Conservation (phyloP, 64 coral and sea anemone genomes). For the Exaiptasia diaphana region DNA sequence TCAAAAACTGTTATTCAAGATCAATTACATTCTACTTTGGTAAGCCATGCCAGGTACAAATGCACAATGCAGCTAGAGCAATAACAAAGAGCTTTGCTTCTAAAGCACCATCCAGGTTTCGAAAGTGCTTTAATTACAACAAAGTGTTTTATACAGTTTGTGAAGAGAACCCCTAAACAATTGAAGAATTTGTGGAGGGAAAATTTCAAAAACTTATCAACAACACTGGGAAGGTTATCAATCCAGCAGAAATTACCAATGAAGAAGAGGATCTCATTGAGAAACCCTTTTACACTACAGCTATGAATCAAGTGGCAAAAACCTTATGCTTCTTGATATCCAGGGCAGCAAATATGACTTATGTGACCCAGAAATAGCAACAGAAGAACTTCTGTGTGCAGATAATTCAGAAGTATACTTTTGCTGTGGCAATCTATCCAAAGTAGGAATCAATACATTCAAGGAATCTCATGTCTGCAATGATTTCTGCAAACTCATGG, state of each 20-base stretch:
- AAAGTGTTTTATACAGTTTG: constrained; percentile 19
- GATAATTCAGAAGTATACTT: constrained; percentile 37
- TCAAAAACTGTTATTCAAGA: no score
- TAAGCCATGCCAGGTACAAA: no score
- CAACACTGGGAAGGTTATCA: constrained; percentile 27
- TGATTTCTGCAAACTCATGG: constrained; percentile 24
- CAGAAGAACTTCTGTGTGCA: constrained; percentile 9
- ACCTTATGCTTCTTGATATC: constrained; percentile 60
- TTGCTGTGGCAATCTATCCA: constrained; percentile 48
- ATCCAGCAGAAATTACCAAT: not conserved
- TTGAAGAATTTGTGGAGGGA: no score
- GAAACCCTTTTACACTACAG: constrained; percentile 51
- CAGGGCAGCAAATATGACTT: constrained; percentile 35
- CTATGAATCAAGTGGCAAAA: constrained; percentile 1
- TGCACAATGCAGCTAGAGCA: no score
- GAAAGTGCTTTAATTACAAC: constrained; percentile 58
- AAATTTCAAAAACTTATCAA: constrained; percentile 36
- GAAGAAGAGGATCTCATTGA: constrained; percentile 21
- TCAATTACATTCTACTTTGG: no score
- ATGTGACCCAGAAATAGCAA: constrained; percentile 71
- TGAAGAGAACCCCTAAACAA: constrained; percentile 14
- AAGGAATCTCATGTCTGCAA: constrained; percentile 20
- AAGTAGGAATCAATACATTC: constrained; percentile 3
- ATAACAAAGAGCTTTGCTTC: no score
- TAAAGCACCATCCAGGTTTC: no score